These are phyloP conservation scores for Drosophila meridionalis DNA, from an alignment of 2,888 invertebrate species.

Conservation along the genomic window DNA sequence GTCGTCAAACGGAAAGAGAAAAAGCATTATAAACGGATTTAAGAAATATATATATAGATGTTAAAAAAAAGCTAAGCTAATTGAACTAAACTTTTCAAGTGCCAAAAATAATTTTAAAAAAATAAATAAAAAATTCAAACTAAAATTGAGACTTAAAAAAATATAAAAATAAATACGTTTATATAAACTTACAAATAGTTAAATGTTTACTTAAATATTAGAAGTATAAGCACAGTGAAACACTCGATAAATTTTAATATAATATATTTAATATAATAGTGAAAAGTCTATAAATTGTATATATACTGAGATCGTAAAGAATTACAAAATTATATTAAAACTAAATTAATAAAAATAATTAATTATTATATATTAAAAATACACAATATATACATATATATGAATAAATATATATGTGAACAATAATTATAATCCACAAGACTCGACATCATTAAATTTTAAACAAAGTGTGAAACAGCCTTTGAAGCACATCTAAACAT, in stretches of 20 bases:
- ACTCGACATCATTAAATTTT: neutral
- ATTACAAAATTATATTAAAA: neutral
- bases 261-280: neutral
- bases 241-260: too few species aligned
- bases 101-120: too few species aligned
- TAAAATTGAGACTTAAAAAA: neutral
- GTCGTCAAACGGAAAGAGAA: neutral
- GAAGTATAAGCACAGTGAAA: too few species aligned
- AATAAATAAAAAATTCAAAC: neutral
- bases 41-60: neutral
- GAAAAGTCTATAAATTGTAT: neutral
- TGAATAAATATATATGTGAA: neutral
- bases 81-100: too few species aligned
- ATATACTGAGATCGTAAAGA: neutral
- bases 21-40: neutral
- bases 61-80: too few species aligned
- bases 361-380: neutral
- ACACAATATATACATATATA: neutral
- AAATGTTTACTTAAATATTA: neutral
- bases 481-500: neutral
- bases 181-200: too few species aligned
- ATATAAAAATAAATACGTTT: neutral
- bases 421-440: neutral
- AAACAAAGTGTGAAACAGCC: conserved; percentile 6
- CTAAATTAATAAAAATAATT: neutral